These are phyloP conservation scores for Amphilophus citrinellus DNA, from an alignment of 2,113 vertebrate genomes.

Conservation along the genomic window DNA sequence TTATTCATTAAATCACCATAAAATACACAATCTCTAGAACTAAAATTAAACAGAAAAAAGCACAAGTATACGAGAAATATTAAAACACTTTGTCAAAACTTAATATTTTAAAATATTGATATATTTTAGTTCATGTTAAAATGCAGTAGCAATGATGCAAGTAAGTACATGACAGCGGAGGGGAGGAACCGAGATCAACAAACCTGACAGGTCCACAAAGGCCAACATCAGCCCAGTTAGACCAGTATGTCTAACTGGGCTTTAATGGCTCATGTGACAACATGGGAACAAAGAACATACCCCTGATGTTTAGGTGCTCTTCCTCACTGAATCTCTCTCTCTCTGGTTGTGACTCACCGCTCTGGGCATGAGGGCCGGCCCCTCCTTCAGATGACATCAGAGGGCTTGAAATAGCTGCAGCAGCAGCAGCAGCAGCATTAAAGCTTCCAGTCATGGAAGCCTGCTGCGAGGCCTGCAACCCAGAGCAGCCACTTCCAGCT, in stretches of 20 bases:
- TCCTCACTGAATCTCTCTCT: constrained; percentile 23
- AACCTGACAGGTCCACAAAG: neutral
- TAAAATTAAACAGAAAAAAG: neutral
- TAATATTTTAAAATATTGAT: neutral
- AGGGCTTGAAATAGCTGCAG: constrained; percentile 61
- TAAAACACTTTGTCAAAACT: neutral
- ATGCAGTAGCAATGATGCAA: neutral
- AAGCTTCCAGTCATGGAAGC: constrained; percentile 62
- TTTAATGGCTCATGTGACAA: constrained; percentile 10
- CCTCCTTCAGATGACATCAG: constrained; percentile 73
- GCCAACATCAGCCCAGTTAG: neutral
- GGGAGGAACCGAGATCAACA: neutral
- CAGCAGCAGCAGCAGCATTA: constrained; percentile 52
- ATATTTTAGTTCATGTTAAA: rapidly evolving
- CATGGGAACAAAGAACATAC: constrained; percentile 17
- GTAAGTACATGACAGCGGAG: neutral
- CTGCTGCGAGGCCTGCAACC: constrained; percentile 52
- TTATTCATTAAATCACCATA: neutral
- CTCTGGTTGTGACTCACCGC: constrained; percentile 62
- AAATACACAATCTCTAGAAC: neutral
- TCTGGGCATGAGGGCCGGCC: constrained; percentile 45
- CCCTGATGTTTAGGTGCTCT: constrained; percentile 42
- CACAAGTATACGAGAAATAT: neutral
- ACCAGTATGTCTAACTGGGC: neutral
- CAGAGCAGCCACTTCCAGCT: constrained; percentile 47